These are phyloP conservation scores for Mastigias papua DNA, from an alignment of 30 jellyfish, hydroid and myxozoan species.

Conservation along the genomic window DNA sequence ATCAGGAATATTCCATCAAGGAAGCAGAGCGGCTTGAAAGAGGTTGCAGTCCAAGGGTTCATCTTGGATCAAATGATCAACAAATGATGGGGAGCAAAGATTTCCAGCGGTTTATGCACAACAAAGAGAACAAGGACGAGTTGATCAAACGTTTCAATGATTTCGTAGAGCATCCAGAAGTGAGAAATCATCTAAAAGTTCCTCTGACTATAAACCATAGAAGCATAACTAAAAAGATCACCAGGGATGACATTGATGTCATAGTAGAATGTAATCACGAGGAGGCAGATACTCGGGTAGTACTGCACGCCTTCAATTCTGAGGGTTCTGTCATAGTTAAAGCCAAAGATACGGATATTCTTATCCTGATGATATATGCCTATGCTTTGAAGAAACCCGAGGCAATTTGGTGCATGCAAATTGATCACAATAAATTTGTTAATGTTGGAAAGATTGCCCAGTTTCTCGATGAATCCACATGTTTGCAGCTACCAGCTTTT, in stretches of 20 bases:
- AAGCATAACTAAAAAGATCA: slow-evolving; percentile 47
- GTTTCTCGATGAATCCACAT: slow-evolving; percentile 43
- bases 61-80: slow-evolving; percentile 69
- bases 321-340: slow-evolving; percentile 57
- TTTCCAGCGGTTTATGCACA: slow-evolving; percentile 59
- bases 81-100: slow-evolving; percentile 41
- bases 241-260: slow-evolving; percentile 57
- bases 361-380: slow-evolving; percentile 58
- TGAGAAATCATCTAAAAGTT: slow-evolving; percentile 57
- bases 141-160: slow-evolving; percentile 55
- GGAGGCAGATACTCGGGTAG: slow-evolving; percentile 75
- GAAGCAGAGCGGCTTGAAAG: slow-evolving; percentile 65
- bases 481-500: slow-evolving; percentile 65
- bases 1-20: slow-evolving; percentile 54
- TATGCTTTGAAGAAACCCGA: slow-evolving; percentile 55
- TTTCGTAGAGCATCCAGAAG: slow-evolving; percentile 64
- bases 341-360: slow-evolving; percentile 65
- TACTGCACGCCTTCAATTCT: slow-evolving; percentile 52
- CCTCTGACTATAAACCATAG: slow-evolving; percentile 66
- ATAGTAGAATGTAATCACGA: slow-evolving; percentile 59
- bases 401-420: slow-evolving; percentile 65
- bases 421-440: slow-evolving; percentile 49
- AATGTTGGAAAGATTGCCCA: slow-evolving; percentile 53
- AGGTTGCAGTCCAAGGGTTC: slow-evolving; percentile 74
- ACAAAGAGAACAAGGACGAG: slow-evolving; percentile 64